A percentile compares a stretch with the other conserved stretches of the same genome.
Conservation (phyloP, 53 echinoderm and acorn worm genomes). For the Arbacia lixula region DNA sequence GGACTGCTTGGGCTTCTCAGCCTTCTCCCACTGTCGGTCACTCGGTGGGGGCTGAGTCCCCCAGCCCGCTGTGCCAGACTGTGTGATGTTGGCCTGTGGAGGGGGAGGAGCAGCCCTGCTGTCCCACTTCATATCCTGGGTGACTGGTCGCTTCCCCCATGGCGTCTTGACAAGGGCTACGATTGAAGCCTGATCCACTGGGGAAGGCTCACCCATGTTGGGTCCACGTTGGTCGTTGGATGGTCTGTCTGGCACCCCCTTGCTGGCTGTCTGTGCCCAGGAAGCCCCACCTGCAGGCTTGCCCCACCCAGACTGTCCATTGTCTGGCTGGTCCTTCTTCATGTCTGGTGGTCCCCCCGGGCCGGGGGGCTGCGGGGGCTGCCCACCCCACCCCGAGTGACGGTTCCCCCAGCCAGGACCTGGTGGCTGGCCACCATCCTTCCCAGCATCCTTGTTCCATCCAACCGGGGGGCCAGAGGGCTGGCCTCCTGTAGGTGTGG, state of each 20-base stretch:
- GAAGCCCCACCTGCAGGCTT: constrained; percentile 69
- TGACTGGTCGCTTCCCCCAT: constrained; percentile 95
- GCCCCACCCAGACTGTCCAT: constrained; percentile 70
- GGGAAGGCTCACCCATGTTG: constrained; percentile 29
- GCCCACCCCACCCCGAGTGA: constrained; percentile 25
- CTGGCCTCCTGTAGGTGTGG: constrained; percentile 20
- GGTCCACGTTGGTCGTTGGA: not conserved
- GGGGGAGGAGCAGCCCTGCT: constrained; percentile 10
- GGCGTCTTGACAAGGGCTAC: constrained; percentile 43
- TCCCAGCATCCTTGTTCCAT: constrained; percentile 24
- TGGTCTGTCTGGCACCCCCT: constrained; percentile 30
- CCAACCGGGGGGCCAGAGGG: constrained; percentile 19
- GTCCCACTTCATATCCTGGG: constrained; percentile 80
- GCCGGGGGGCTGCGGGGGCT: constrained; percentile 6
- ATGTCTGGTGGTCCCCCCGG: constrained; percentile 9
- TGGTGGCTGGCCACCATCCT: constrained; percentile 12
- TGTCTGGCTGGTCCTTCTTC: constrained; percentile 47
- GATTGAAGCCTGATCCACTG: constrained; percentile 39
- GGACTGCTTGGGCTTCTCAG: constrained; percentile 64
- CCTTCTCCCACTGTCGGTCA: constrained; percentile 64
- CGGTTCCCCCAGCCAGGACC: constrained; percentile 54
- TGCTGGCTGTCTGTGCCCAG: constrained; percentile 56
- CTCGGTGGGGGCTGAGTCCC: constrained; percentile 48
- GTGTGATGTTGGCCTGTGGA: constrained; percentile 14
- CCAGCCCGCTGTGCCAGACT: constrained; percentile 74